Conservation (phyloP, 2,888 invertebrate genomes). For the Osedax frankpressi region DNA sequence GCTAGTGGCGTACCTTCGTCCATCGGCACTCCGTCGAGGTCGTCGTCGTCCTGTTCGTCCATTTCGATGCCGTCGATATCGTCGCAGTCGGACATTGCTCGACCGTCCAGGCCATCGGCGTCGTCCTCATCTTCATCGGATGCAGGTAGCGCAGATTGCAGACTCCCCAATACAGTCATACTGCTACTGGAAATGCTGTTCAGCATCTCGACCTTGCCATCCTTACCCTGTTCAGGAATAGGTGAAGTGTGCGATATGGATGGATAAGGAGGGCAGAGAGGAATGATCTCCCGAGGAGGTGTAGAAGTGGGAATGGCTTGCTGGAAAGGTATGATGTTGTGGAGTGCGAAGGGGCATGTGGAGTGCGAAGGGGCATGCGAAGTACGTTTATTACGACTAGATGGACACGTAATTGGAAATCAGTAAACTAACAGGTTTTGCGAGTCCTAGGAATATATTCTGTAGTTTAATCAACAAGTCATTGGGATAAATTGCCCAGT, state of each 20-base stretch:
- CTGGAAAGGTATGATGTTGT: no score
- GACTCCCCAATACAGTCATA: neutral
- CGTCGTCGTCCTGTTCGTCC: constrained; percentile 50
- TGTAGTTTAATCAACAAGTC: constrained; percentile 76
- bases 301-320: no score
- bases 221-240: constrained; percentile 24
- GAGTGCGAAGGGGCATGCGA: no score
- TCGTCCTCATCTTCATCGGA: constrained; percentile 6
- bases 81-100: neutral
- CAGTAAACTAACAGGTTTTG: constrained; percentile 28
- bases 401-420: no score
- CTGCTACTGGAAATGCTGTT: neutral
- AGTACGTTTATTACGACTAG: no score
- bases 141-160: neutral
- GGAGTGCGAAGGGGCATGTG: no score
- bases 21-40: constrained; percentile 58
- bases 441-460: constrained; percentile 74
- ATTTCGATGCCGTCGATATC: constrained; percentile 27
- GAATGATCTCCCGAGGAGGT: no score
- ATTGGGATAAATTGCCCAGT: constrained; percentile 86
- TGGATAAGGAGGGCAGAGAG: no score
- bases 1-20: neutral
- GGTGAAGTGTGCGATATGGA: no score
- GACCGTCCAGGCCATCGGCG: constrained; percentile 11
- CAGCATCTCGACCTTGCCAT: constrained; percentile 12